Base-by-base conservation (phyloP, 2,113 vertebrate species). In the Maccullochella peelii region DNA sequence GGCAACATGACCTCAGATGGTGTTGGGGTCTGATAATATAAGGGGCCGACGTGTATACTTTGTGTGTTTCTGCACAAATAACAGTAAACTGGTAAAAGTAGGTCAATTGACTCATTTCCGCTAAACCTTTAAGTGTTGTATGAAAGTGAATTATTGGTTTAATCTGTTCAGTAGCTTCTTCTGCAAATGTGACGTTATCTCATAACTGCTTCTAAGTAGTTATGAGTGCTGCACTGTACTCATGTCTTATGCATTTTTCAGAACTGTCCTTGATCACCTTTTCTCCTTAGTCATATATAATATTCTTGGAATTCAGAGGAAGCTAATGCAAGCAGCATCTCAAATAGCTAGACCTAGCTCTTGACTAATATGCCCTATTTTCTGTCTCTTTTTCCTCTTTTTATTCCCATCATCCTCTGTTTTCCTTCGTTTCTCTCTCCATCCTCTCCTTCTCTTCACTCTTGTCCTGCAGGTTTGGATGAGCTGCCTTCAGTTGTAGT, bases 401-500 rank as follows among this genome's bases (percentile, higher is more conserved):
- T 69, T 54, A 14, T 58, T 44, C 20, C 30, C 49, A 7, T 65
- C 57, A 18, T 11, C n/a, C 18, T 25, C 15, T 36, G 21, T 59
- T 23, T 25, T 23, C 73, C 33, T 67, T 36, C 18, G 30, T 54
- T 11, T 52, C 42, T 27, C 38, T 6, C 52, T 33, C 23, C 47
- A 4, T 76, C 66, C 62, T 72, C 40, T 69, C 49, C 36, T 62
- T 18, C 23, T 47, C 47, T 59, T 49, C 8, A 6, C 42, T 76
- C 16, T n/a, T 52, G 0, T 66, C 67, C 65, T 80, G 30, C 88
- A 96, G 95, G 92, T 87, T 92, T 94, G 93, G 86, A 96, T 95
- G 95, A 95, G 36, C 91, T 66, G 33, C 73, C 69, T 73, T 50
- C 79, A 73, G 76, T 44, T 59, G 63, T 54, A 42, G 77, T 83